phyloP scores from a whole-genome alignment of 2,113 vertebrate species.

The Saimiri boliviensis region DNA sequence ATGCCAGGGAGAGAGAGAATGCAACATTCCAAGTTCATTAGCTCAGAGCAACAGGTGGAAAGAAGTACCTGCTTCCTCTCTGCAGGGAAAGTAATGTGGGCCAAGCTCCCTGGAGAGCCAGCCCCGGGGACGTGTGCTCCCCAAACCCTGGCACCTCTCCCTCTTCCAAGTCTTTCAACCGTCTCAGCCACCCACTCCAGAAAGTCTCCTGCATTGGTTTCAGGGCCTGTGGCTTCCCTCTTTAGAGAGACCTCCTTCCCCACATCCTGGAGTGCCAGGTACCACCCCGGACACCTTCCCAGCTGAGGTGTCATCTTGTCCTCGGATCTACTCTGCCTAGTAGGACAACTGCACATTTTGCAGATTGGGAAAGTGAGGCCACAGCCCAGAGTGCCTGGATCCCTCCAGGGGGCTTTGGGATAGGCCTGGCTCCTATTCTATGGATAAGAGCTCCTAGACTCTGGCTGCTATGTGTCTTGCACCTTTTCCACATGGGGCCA shows the following conservation, averaged over 20 bases:
- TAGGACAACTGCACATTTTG: neutral
- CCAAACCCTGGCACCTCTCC: neutral
- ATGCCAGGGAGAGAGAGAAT: neutral
- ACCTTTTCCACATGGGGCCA: neutral
- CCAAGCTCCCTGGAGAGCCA: neutral
- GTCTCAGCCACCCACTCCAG: neutral
- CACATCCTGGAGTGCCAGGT: neutral
- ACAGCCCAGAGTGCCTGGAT: neutral
- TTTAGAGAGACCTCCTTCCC: neutral
- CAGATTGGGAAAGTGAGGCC: neutral
- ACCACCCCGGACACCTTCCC: neutral
- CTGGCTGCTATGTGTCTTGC: neutral
- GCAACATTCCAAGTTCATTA: neutral
- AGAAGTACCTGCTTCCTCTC: neutral
- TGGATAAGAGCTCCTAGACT: neutral
- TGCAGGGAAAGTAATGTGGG: rapidly evolving
- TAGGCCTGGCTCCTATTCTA: neutral
- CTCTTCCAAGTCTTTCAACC: too few species aligned
- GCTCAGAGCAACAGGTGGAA: neutral
- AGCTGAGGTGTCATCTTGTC: neutral
- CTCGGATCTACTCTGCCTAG: neutral
- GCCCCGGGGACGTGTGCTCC: neutral
- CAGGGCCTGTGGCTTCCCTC: neutral
- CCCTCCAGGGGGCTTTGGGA: neutral
- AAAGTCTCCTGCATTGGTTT: neutral